phyloP scores from a whole-genome alignment of 1,140 invertebrate genomes.

The Apis cerana region DNA sequence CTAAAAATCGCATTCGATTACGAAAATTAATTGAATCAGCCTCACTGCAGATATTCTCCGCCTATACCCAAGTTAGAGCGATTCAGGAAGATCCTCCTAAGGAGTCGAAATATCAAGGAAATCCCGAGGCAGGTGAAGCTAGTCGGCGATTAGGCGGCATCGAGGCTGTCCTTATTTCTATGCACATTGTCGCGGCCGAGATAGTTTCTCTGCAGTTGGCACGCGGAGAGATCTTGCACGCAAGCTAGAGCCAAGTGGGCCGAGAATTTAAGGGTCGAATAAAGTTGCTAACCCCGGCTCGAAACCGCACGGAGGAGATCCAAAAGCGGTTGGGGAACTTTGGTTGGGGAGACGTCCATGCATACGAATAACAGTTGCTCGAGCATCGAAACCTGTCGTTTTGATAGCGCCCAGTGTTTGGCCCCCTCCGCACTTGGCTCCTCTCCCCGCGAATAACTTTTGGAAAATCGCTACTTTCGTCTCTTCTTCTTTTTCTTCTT shows the following conservation, averaged over 20 bases:
- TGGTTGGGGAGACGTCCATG: neutral
- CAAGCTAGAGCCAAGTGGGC: constrained; percentile 53
- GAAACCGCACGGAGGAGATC: neutral
- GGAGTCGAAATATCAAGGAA: constrained; percentile 32
- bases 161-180: constrained; percentile 32
- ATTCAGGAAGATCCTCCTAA: neutral
- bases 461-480: constrained; percentile 25
- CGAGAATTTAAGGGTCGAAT: constrained; percentile 61
- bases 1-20: neutral
- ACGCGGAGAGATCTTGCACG: constrained; percentile 16
- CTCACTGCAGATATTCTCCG: neutral
- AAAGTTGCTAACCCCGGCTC: constrained; percentile 44
- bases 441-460: constrained; percentile 28
- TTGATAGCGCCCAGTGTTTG: constrained; percentile 7
- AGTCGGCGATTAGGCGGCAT: constrained; percentile 33
- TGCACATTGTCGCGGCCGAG: constrained; percentile 38
- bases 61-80: neutral
- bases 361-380: constrained; percentile 33
- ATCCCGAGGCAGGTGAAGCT: constrained; percentile 6
- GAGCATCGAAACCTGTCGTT: constrained; percentile 2
- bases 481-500: neutral
- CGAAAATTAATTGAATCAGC: neutral
- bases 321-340: neutral
- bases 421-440: constrained; percentile 9
- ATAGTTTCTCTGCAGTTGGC: constrained; percentile 47